Conservation (phyloP, 2,113 vertebrate species). For the Etia nguti region DNA sequence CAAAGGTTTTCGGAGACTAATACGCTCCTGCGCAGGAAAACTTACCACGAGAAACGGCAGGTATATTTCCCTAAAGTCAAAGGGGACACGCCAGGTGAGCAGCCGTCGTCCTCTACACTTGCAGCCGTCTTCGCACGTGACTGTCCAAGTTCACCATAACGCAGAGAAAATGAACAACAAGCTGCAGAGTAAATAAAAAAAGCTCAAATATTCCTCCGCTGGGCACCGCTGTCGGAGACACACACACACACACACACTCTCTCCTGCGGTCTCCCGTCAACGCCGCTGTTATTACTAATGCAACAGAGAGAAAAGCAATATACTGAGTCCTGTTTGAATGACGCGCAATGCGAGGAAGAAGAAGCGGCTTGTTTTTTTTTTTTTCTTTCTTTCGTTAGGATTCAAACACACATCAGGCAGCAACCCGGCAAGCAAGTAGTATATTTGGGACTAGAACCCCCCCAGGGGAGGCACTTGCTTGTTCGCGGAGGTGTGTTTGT, state of each 20-base stretch:
- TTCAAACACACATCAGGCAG: conserved; percentile 75
- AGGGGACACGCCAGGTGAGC: conserved; percentile 49
- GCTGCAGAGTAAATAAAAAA: conserved; percentile 70
- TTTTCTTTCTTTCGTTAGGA: conserved; percentile 41
- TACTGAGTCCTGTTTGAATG: conserved; percentile 74
- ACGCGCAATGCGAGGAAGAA: conserved; percentile 74
- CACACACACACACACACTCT: conserved; percentile 68
- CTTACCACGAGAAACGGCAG: conserved; percentile 64
- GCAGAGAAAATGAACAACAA: conserved; percentile 63
- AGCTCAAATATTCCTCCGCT: conserved; percentile 74
- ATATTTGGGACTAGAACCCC: conserved; percentile 72
- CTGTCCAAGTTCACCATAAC: conserved; percentile 69
- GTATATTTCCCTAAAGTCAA: conserved; percentile 53
- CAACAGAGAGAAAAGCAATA: conserved; percentile 68
- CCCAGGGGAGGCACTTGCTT: conserved; percentile 66
- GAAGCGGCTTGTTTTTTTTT: conserved; percentile 72
- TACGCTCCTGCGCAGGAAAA: conserved; percentile 45
- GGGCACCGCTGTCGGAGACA: conserved; percentile 59
- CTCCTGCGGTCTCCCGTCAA: conserved; percentile 74
- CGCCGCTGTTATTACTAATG: conserved; percentile 80
- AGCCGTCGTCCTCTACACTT: conserved; percentile 39
- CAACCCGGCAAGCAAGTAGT: conserved; percentile 64
- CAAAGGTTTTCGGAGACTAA: conserved; percentile 15
- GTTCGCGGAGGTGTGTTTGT: conserved; percentile 64
- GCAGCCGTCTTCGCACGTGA: conserved; percentile 65